Base-by-base conservation (phyloP, 2,888 invertebrate genomes). In the Meteorus cinctellus region DNA sequence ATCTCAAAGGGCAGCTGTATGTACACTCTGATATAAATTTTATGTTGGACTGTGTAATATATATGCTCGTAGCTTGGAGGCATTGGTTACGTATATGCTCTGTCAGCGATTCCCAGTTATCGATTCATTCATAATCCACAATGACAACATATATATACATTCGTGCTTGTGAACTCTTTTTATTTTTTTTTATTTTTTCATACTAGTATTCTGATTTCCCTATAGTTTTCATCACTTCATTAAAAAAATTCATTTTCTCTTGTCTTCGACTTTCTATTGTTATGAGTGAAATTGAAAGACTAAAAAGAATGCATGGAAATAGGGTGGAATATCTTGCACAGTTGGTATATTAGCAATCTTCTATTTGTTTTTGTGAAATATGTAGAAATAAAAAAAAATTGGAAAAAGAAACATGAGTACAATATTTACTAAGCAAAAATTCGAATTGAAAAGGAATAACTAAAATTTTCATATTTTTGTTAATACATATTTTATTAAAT, bases 41-140 rank as follows among this genome's bases (percentile, higher is more conserved):
- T 36, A 34, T 65, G 36, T 36, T 31, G 36, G 10, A 65, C 31
- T 65, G 65, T 65, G 29, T 36, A 65, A 55, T 55, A 66, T 66
- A 24, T 66, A 41, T 66, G 29, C 36, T 36, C 31, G 19, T 41
- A 66, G 12, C 29, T 34, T 65, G 36, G 24, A 55, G 29, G 41
- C 41, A 66, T 24, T 66, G 24, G 41, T 66, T 55, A 19, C n/a
- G 19, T 55, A 19, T 66, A 66, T 41, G 41, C 19, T 27, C 10
- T 66, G 66, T 66, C 66, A 66, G 66, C 66, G 27, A 66, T 66
- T 66, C 29, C 27, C 14, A 24, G 19, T 14, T 45, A 66, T 66
- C 66, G 66, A 66, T 66, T 66, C 41, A 66, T 66, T 66, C 41
- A 41, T 66, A 66, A 66, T 66, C 66, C 41, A 66, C 36, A 45